Base-by-base conservation (phyloP, 2,797 vertebrate species). In the Sphaeramia orbicularis region DNA sequence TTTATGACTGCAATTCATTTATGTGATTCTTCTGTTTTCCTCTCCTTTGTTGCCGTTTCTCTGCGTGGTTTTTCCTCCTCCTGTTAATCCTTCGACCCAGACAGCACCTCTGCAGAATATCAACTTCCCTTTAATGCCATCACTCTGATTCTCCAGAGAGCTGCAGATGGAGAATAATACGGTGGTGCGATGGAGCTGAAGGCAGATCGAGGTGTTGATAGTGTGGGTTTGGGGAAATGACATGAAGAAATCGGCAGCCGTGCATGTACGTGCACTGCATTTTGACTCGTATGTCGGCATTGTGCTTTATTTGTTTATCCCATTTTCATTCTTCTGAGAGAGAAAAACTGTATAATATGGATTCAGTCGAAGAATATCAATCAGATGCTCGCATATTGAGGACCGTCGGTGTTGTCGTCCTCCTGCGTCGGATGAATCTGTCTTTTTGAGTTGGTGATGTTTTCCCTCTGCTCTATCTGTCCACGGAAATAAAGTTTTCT, bases 21-120 rank as follows among this genome's bases (percentile, higher is more conserved):
- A 5, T 24, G 2, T 24, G 21, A 2, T 61, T 13, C 49, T 56
- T 10, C 11, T 71, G 52, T 45, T 58, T 36, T 42, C 37, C 11
- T 55, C 8, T 14, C 65, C 53, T 56, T 54, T 53, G 35, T 58
- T 43, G 55, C 66, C 50, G 15, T 62, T 57, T 21, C 41, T 72
- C 54, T 65, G 36, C 50, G 18, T 48, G 4, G 2, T 47, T 50
- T 49, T 50, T 43, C 18, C 21, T 1, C 48, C 27, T 51, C 51
- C 21, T 45, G 61, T 68, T 79, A 57, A 77, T 45, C 50, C 60
- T 54, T 62, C 7, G 73, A 77, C 74, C 65, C 71, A 57, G 82
- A 80, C 84, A 10, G 43, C 61, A 45, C 78, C 81, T 80, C 78
- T 51, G 70, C 78, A 77, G 83, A 83, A 87, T 82, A 81, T 71